Conservation (phyloP, 2,888 invertebrate genomes). For the Acrocyrtus sp. region DNA sequence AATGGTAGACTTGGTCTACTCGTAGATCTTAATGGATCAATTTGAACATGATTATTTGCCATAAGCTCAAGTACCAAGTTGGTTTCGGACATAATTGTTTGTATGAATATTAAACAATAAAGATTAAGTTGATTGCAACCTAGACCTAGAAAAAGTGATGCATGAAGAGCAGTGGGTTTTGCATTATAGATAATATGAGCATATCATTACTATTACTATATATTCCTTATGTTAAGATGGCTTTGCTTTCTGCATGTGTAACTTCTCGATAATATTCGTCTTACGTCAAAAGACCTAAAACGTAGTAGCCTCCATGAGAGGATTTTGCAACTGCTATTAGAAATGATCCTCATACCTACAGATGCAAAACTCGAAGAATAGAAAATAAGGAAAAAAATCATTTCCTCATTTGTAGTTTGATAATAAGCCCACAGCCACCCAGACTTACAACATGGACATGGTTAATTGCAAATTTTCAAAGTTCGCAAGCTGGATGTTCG, state of each 20-base stretch:
- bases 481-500: not conserved
- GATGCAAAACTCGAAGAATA: not conserved
- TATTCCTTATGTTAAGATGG: not conserved
- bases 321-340: slow-evolving; percentile 2
- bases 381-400: slow-evolving; percentile 17
- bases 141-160: slow-evolving; percentile 52
- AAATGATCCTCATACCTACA: no score
- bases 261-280: not conserved
- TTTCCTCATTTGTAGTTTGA: slow-evolving; percentile 34
- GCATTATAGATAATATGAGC: not conserved
- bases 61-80: not conserved
- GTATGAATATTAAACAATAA: not conserved
- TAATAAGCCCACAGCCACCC: not conserved
- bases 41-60: not conserved
- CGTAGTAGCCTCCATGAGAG: not conserved
- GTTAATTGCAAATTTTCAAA: not conserved
- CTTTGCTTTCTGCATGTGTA: not conserved
- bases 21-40: not conserved
- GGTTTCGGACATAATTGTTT: not conserved
- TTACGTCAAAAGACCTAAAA: slow-evolving; percentile 15
- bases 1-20: not conserved
- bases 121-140: slow-evolving; percentile 14
- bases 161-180: slow-evolving; percentile 29
- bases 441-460: not conserved
- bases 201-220: no score